Conservation (phyloP, 2,797 vertebrate species). For the Emys orbicularis region DNA sequence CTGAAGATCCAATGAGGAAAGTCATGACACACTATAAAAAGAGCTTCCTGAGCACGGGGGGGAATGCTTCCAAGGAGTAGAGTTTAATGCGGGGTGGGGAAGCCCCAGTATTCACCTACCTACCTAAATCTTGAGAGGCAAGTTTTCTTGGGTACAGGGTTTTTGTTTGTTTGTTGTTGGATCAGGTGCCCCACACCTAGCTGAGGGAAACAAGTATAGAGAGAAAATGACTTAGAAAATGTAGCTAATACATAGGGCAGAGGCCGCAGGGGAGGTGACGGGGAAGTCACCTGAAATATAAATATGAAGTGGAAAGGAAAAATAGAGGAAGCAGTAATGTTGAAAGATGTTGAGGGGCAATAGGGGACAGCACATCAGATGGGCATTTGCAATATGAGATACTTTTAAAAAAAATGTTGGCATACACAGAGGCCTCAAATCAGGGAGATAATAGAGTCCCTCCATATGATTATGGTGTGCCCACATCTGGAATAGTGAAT, state of each 20-base stretch:
- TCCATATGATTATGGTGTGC: background rate
- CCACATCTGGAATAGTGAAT: background rate
- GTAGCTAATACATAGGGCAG: background rate
- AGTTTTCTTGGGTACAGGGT: background rate
- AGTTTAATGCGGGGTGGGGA: constrained; percentile 4
- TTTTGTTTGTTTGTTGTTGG: constrained; percentile 33
- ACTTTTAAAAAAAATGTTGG: background rate
- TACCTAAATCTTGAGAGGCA: background rate
- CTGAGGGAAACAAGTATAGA: background rate
- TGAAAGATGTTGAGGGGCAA: background rate
- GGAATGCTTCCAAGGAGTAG: background rate
- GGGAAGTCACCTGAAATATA: background rate
- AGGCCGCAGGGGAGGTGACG: background rate
- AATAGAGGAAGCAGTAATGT: background rate
- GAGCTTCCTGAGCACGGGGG: background rate
- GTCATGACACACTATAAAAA: background rate
- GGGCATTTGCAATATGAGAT: background rate
- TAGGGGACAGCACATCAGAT: background rate
- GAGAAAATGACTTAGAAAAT: background rate
- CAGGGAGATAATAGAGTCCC: background rate
- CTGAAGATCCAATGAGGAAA: background rate
- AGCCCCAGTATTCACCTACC: background rate
- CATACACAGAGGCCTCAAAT: background rate
- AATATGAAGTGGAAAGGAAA: background rate
- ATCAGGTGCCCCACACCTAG: constrained; percentile 16